Base-by-base conservation (phyloP, 2,888 invertebrate genomes). In the Ichneumoninae sp. region DNA sequence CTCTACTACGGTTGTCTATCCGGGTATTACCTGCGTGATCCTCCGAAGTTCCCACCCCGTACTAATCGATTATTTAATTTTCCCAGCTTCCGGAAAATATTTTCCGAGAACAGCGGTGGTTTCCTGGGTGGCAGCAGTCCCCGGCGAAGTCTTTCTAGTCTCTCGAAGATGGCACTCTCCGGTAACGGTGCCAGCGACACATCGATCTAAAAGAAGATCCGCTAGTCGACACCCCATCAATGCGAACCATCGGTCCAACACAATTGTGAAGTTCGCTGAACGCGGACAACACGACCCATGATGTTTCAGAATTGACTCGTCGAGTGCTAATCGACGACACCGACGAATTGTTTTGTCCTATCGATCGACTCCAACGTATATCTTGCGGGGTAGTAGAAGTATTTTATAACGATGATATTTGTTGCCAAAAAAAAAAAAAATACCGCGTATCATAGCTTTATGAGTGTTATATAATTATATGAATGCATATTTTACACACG, bases 71-170 rank as follows among this genome's bases (percentile, higher is more conserved):
- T 47, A 26, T 74, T 47, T 16, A 16, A 60, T 62, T 36, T 3
- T 78, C 54, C 0, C 94, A 97, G 97, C 96, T 98, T 98, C 96
- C 97, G 97, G 94, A 97, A 97, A 95, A 95, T 98, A 94, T 97
- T 98, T 95, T 97, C 97, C 94, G 97, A 97, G 94, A 95, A 96
- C 94, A 95, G 96, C 94, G 95, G 95, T 82, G 92, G 92, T 94
- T 94, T 93, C 81, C 90, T 95, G 94, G 95, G 96, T 93, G 95
- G 96, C 91, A 96, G 96, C 92, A 97, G 97, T 95, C 97, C 97
- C 92, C 96, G 97, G 91, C 96, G 97, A 94, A 96, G 97, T 94
- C 95, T 97, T 92, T 96, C 97, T 91, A 96, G 97, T 92, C 95
- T 97, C 90, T 96, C 96, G 91, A 97, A 97, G 95, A 96, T 97